phyloP scores from a whole-genome alignment of 2,888 invertebrate species.

The Sabatieria punctata region DNA sequence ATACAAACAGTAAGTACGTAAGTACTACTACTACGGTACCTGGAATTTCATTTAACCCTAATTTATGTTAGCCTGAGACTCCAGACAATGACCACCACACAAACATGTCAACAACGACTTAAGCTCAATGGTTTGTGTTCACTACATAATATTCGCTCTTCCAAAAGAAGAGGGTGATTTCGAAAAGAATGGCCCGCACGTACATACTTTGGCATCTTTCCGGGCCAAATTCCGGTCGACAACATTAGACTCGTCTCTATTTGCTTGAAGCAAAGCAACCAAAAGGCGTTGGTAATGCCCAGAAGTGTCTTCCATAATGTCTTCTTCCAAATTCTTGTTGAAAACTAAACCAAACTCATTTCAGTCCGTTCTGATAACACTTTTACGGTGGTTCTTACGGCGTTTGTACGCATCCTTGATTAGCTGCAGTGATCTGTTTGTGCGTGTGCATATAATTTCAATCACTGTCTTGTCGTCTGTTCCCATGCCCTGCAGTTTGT shows the following conservation, averaged over 20 bases:
- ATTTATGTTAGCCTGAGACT: too few relatives aligned
- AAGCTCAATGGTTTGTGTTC: too few relatives aligned
- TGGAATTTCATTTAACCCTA: too few relatives aligned
- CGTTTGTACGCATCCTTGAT: slow-evolving; percentile 18
- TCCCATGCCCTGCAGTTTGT: slow-evolving; percentile 32
- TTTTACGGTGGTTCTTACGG: slow-evolving; percentile 9
- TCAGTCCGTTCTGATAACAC: too few relatives aligned
- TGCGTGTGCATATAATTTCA: slow-evolving; percentile 32
- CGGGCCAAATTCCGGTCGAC: slow-evolving; percentile 8
- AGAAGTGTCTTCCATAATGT: slow-evolving; percentile 64
- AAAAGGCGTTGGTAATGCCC: slow-evolving; percentile 72
- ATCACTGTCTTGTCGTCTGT: slow-evolving; percentile 32
- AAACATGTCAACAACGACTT: too few relatives aligned
- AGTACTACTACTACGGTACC: too few relatives aligned
- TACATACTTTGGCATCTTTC: slow-evolving; percentile 9
- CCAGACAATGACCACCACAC: too few relatives aligned
- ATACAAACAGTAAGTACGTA: too few relatives aligned
- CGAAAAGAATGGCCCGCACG: too few relatives aligned
- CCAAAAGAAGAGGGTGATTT: too few relatives aligned
- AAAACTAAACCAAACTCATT: slow-evolving; percentile 55
- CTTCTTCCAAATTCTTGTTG: slow-evolving; percentile 57
- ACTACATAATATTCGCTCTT: too few relatives aligned
- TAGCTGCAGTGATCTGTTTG: slow-evolving; percentile 28
- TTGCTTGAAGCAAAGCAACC: slow-evolving; percentile 43
- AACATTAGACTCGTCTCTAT: slow-evolving; percentile 9